A percentile compares a stretch with the other conserved stretches of the same genome.
phyloP scores from a whole-genome alignment of 2,888 invertebrate species.

The Branchellion lobata region DNA sequence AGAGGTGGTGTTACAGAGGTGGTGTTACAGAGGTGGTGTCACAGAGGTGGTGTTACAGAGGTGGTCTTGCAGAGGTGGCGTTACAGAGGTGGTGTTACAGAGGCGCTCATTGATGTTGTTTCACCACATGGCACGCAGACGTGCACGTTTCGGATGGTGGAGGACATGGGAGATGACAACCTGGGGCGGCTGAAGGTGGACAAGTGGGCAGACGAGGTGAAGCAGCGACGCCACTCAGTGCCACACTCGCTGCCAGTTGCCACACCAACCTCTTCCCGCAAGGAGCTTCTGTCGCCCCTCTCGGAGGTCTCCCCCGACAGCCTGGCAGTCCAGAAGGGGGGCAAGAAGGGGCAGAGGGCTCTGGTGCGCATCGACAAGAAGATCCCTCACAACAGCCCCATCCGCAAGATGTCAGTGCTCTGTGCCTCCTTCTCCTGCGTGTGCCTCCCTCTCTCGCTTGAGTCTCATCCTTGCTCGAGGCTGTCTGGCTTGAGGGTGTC shows the following conservation, averaged over 20 bases:
- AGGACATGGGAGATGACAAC: constrained; percentile 27
- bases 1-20: too few species aligned
- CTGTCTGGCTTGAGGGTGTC: constrained; percentile 19
- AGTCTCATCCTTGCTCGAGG: not conserved
- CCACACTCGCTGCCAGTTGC: constrained; percentile 31
- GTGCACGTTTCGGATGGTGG: constrained; percentile 8
- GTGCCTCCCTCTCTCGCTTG: not conserved
- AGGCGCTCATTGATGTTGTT: too few species aligned
- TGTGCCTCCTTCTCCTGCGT: not conserved
- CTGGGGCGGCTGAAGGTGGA: constrained; percentile 30
- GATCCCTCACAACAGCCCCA: constrained; percentile 54
- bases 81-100: too few species aligned
- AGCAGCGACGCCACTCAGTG: constrained; percentile 41
- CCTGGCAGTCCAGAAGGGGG: not conserved
- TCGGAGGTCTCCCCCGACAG: not conserved
- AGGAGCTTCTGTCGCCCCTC: not conserved
- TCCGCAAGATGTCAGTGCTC: constrained; percentile 61
- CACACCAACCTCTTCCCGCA: not conserved
- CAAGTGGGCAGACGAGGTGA: constrained; percentile 12
- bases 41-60: too few species aligned
- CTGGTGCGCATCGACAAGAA: constrained; percentile 6
- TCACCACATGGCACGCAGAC: too few species aligned
- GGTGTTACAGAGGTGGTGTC: too few species aligned
- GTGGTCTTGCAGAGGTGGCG: too few species aligned
- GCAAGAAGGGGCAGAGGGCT: not conserved